Base-by-base conservation (phyloP, 2,888 invertebrate species). In the Philopedon plagiatum region DNA sequence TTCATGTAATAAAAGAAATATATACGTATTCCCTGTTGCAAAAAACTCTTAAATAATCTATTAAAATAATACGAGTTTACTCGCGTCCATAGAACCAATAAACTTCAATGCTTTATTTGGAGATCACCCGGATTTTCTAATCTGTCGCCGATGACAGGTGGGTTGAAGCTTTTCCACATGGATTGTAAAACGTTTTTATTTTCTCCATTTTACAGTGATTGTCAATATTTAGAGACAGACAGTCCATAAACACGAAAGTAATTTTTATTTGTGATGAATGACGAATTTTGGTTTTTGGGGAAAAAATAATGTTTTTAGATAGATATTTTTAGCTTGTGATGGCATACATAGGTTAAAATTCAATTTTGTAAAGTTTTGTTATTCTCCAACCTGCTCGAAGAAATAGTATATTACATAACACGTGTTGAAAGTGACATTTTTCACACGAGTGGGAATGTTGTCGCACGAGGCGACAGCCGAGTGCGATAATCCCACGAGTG, bases 71-170 rank as follows among this genome's bases (percentile, higher is more conserved):
- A 32, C 57, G 7, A 44, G n/a, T 65, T 65, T 37, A 65, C 57
- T 65, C 1, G 1, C 21, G 9, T 19, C 65, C 44, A 5, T 19
- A 9, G 29, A 56, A 65, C 54, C 66, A 66, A 66, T 66, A 66
- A 46, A 46, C 58, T 34, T 39, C 19, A 8, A 19, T 32, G 60
- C 62, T 63, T 63, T 61, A 66, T 66, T 66, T 58, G 46, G 46
- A 66, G 57, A 66, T 58, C 60, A 68, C 41, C 41, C 60, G 68
- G 68, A 68, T 68, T 68, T 68, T 58, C 68, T 68, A 68, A 68
- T 68, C 68, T 68, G 61, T 68, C 68, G 26, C 37, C 34, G 68
- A 61, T 68, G 68, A 68, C 68, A 68, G 60, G 68, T 60, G 37
- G 58, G 49, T 60, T 34, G 54, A 21, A 57, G 65, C 44, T 56